Conservation (phyloP, 2,113 vertebrate species). For the Naja naja region DNA sequence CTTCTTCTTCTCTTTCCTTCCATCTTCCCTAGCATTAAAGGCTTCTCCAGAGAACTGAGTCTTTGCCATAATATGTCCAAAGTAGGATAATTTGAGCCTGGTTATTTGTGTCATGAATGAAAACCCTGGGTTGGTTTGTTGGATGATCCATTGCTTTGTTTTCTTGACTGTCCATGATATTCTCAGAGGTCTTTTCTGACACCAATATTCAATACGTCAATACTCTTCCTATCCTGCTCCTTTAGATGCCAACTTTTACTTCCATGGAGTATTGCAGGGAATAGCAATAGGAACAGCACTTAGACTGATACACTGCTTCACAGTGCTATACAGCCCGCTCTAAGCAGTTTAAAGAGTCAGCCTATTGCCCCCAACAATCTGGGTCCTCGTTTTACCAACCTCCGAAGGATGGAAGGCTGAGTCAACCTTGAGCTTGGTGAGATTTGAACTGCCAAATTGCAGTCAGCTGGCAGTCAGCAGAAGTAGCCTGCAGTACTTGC, state of each 20-base stretch:
- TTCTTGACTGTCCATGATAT: neutral
- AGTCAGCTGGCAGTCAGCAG: too few relatives aligned
- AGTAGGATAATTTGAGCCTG: neutral
- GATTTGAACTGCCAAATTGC: too few relatives aligned
- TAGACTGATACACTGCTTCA: too few relatives aligned
- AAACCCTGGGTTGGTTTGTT: neutral
- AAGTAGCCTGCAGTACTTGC: too few relatives aligned
- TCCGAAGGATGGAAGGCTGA: too few relatives aligned
- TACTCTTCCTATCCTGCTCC: neutral
- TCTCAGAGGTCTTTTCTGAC: neutral
- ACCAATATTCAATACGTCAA: neutral
- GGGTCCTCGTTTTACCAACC: too few relatives aligned
- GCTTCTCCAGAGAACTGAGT: neutral
- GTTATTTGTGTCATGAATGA: neutral
- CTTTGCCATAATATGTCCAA: too few relatives aligned
- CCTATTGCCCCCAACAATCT: too few relatives aligned
- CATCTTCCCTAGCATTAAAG: neutral
- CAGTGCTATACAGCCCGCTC: too few relatives aligned
- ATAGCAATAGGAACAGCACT: neutral
- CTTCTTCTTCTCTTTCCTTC: neutral
- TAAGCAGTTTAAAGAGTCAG: too few relatives aligned
- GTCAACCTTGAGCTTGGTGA: too few relatives aligned
- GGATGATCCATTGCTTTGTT: neutral
- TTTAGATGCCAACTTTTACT: neutral
- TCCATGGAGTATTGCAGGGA: neutral